These are phyloP conservation scores for Hyposoter dolosus DNA, from an alignment of 2,888 invertebrate genomes.

Conservation along the genomic window DNA sequence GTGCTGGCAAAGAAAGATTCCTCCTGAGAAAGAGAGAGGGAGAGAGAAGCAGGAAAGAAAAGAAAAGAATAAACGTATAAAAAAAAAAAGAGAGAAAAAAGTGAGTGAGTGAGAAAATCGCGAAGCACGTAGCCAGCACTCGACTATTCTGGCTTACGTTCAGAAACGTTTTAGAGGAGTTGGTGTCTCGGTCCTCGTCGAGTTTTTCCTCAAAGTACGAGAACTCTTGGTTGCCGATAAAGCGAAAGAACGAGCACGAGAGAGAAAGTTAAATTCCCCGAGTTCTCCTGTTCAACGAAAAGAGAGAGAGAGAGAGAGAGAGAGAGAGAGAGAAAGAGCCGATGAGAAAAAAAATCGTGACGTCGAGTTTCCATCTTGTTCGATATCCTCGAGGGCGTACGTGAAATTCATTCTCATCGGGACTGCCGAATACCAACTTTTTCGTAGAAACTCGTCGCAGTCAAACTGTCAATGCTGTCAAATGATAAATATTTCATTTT, in stretches of 20 bases:
- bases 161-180: conserved; percentile 73
- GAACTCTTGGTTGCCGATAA: conserved; percentile 1
- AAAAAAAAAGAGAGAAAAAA: not conserved
- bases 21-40: not conserved
- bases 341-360: conserved; percentile 24
- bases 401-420: conserved; percentile 39
- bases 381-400: conserved; percentile 22
- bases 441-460: conserved; percentile 45
- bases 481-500: conserved; percentile 13
- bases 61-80: not conserved
- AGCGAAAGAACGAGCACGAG: not conserved
- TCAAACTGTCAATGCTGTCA: conserved; percentile 16
- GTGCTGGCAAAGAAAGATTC: conserved; percentile 27
- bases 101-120: conserved; percentile 19
- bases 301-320: not conserved
- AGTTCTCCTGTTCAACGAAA: not conserved
- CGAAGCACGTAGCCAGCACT: conserved; percentile 67
- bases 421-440: conserved; percentile 60
- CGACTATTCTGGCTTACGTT: conserved; percentile 66
- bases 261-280: not conserved
- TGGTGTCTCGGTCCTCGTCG: conserved; percentile 46
- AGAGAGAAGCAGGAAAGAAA: conserved; percentile 20
- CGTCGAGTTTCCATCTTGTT: conserved; percentile 63
- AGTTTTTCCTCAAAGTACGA: conserved; percentile 35
- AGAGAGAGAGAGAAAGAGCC: not conserved